Evolutionary conservation across 2,113 vertebrate genomes (phyloP).

Genomic region (Leiothrix lutea): DNA sequence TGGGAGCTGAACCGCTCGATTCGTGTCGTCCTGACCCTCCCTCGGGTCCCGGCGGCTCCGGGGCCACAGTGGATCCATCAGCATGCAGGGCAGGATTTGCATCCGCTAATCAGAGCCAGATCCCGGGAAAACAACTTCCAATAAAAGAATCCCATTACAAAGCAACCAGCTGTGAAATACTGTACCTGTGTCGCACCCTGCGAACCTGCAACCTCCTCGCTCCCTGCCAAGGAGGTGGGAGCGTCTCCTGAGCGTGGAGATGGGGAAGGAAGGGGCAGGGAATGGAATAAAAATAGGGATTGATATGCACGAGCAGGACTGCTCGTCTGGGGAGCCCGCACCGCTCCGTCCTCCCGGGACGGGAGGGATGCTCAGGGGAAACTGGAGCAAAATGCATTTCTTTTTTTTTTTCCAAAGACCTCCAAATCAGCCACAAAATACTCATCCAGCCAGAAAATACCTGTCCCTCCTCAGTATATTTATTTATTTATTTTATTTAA

Average conservation of each 20-base stretch:
- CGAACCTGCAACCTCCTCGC: neutral
- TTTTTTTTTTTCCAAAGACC: neutral
- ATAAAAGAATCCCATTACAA: conserved; percentile 56
- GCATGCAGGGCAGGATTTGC: conserved; percentile 22
- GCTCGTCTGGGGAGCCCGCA: accelerated
- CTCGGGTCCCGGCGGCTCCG: neutral
- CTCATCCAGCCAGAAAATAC: neutral
- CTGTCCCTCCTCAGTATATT: accelerated
- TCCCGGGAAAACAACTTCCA: conserved; percentile 40
- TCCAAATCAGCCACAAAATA: neutral
- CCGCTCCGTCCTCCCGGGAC: accelerated
- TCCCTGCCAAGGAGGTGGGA: neutral
- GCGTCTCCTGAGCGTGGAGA: neutral
- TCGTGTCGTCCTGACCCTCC: neutral
- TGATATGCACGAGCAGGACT: neutral
- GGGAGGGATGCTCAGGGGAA: neutral
- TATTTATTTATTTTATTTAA: too few species aligned
- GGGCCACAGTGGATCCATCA: neutral
- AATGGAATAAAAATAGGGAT: neutral
- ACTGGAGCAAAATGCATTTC: neutral
- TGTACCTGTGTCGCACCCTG: conserved; percentile 3
- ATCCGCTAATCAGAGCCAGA: conserved; percentile 36
- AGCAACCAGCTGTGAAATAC: conserved; percentile 61
- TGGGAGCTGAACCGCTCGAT: accelerated
- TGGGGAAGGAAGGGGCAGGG: neutral